Conservation (phyloP, 2,113 vertebrate species). For the Rhinoptilus africanus region DNA sequence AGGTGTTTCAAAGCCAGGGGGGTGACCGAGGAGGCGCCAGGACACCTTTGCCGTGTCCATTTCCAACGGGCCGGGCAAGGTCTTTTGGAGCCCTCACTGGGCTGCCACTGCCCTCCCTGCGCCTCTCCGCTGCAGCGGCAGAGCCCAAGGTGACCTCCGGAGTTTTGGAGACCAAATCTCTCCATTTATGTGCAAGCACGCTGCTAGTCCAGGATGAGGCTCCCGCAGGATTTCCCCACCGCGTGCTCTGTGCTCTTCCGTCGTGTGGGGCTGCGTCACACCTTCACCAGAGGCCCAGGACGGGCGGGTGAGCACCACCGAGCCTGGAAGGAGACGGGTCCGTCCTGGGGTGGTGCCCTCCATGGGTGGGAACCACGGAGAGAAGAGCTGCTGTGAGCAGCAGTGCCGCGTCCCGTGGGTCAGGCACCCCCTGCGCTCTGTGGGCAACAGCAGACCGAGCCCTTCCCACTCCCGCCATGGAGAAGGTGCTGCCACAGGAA, state of each 20-base stretch:
- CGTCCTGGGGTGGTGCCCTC: no score
- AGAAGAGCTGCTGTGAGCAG: not conserved
- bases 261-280: not conserved
- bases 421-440: not conserved
- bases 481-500: not conserved
- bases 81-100: not conserved
- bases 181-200: rapidly evolving
- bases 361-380: not conserved
- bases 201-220: not conserved
- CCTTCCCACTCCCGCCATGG: not conserved
- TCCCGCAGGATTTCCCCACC: not conserved
- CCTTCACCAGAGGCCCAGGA: not conserved
- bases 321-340: not conserved
- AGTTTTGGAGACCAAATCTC: not conserved
- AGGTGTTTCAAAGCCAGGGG: not conserved
- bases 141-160: not conserved
- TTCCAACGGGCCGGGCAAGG: not conserved
- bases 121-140: not conserved
- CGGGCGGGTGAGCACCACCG: rapidly evolving
- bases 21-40: rapidly evolving
- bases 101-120: not conserved
- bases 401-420: rapidly evolving
- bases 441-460: rapidly evolving
- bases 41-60: not conserved
- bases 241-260: rapidly evolving